phyloP scores from a whole-genome alignment of 1,140 invertebrate species.

The Danaus plexippus region DNA sequence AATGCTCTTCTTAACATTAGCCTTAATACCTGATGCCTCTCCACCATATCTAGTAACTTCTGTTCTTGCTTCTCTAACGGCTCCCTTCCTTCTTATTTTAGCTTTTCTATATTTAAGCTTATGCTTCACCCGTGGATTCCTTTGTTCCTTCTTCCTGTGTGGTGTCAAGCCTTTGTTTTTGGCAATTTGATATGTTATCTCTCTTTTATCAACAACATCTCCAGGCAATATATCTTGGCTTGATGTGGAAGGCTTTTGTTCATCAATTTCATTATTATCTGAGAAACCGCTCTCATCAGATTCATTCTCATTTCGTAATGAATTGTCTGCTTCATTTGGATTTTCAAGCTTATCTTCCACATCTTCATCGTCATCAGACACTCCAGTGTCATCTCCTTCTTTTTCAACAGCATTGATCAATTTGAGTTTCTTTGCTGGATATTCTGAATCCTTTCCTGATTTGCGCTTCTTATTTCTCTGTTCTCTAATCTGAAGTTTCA shows the following conservation, averaged over 20 bases:
- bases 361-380: constrained; percentile 58
- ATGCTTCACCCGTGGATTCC: constrained; percentile 95
- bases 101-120: constrained; percentile 93
- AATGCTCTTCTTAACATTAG: constrained; percentile 86
- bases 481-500: constrained; percentile 53
- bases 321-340: constrained; percentile 32
- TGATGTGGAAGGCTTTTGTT: constrained; percentile 46
- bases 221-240: constrained; percentile 33
- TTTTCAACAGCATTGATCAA: constrained; percentile 56
- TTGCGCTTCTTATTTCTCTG: constrained; percentile 47
- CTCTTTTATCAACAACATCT: constrained; percentile 76
- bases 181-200: constrained; percentile 92
- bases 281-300: constrained; percentile 63
- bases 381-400: constrained; percentile 55
- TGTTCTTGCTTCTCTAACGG: constrained; percentile 84
- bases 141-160: constrained; percentile 88
- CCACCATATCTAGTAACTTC: constrained; percentile 87
- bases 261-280: constrained; percentile 48
- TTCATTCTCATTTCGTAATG: constrained; percentile 43
- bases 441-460: constrained; percentile 36
- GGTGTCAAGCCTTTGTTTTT: constrained; percentile 96
- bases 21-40: constrained; percentile 93
- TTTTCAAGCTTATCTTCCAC: constrained; percentile 54
- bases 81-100: constrained; percentile 89
- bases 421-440: constrained; percentile 61